phyloP scores from a whole-genome alignment of 2,888 invertebrate genomes.

The Platycheirus rosarum region DNA sequence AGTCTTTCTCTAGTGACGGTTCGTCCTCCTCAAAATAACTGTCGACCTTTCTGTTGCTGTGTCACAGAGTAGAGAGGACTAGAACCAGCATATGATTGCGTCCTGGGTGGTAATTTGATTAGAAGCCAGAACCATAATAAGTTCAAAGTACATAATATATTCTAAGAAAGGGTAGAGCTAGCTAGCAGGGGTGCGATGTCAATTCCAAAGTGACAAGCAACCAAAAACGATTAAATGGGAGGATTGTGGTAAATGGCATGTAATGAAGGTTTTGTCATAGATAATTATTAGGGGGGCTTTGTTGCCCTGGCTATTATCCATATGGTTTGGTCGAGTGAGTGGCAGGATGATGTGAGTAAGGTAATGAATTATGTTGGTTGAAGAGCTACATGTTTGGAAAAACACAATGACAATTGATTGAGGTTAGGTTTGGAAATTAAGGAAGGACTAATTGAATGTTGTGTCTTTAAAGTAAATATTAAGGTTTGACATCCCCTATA shows the following conservation, averaged over 20 bases:
- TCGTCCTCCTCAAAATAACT: slow-evolving; percentile 4
- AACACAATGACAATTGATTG: slow-evolving; percentile 3
- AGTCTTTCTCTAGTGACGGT: slow-evolving; percentile 7
- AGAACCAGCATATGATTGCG: background rate
- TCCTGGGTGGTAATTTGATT: slow-evolving; percentile 21
- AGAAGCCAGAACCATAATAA: slow-evolving; percentile 6
- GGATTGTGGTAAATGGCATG: slow-evolving; percentile 8
- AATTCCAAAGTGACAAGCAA: slow-evolving; percentile 27
- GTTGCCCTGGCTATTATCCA: slow-evolving; percentile 1
- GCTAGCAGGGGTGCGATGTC: background rate
- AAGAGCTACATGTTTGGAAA: background rate
- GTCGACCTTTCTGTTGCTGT: slow-evolving; percentile 5
- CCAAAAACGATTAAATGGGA: slow-evolving; percentile 15
- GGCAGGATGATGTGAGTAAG: background rate
- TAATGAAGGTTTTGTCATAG: slow-evolving; percentile 26
- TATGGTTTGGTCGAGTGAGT: slow-evolving; percentile 10
- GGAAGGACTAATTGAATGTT: background rate
- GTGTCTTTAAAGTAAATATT: no score
- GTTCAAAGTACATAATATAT: slow-evolving; percentile 4
- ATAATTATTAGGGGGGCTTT: slow-evolving; percentile 19
- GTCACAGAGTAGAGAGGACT: no score
- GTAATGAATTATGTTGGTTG: slow-evolving; percentile 1
- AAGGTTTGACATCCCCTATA: no score
- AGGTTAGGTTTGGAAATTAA: background rate
- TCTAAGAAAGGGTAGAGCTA: background rate